These are phyloP conservation scores for Gobio occitaniae DNA, from an alignment of 2,797 vertebrate genomes.

Conservation along the genomic window DNA sequence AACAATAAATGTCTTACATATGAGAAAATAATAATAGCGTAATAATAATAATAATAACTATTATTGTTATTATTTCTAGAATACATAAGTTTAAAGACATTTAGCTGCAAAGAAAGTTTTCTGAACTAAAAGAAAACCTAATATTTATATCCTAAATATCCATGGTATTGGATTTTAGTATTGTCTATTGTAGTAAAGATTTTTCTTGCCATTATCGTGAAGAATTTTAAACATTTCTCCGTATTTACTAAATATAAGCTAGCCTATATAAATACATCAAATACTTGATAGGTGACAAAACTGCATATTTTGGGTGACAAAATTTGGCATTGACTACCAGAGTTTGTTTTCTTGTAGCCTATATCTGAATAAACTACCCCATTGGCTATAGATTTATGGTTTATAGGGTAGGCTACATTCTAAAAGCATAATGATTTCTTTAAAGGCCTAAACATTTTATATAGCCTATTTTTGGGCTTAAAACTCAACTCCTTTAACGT, in stretches of 20 bases:
- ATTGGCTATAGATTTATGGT: neutral
- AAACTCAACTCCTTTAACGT: neutral
- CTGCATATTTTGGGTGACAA: neutral
- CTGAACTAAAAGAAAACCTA: neutral
- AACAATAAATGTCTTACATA: slow-evolving; percentile 20
- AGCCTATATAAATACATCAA: neutral
- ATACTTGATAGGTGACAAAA: neutral
- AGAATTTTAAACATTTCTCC: neutral
- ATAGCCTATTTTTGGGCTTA: neutral
- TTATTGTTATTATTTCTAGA: neutral
- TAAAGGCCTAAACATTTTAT: neutral
- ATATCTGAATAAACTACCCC: neutral
- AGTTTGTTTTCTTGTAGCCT: neutral
- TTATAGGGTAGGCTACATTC: neutral
- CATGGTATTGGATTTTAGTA: neutral
- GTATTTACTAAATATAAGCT: neutral
- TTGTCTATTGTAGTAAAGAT: no score
- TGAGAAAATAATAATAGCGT: neutral
- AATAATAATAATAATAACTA: no score
- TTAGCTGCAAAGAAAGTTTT: neutral
- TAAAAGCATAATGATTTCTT: neutral
- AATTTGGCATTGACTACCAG: neutral
- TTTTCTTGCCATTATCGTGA: neutral
- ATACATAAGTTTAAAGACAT: neutral
- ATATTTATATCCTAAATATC: neutral